Evolutionary conservation across 1,140 invertebrate species (phyloP).

Genomic region (Apis dorsata): DNA sequence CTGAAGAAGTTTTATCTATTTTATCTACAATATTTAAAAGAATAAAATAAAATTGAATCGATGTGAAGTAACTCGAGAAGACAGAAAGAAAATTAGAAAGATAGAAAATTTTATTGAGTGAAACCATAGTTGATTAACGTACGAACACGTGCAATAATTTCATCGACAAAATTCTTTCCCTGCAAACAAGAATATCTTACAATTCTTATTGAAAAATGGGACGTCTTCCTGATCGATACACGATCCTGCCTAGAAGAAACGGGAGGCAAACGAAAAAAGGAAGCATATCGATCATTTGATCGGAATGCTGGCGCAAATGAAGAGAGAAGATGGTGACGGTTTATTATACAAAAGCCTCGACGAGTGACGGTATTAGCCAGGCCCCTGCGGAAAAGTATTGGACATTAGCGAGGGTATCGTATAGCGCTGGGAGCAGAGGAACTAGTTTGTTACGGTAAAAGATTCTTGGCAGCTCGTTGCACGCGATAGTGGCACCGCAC

Average conservation of each 20-base stretch:
- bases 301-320: slow-evolving; percentile 27
- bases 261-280: neutral
- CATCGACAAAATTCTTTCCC: too few species aligned
- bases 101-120: too few species aligned
- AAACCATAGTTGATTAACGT: too few species aligned
- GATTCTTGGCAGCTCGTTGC: slow-evolving; percentile 55
- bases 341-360: slow-evolving; percentile 46
- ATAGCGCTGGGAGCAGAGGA: slow-evolving; percentile 46
- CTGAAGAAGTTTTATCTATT: too few species aligned
- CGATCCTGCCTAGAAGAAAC: neutral
- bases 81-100: too few species aligned
- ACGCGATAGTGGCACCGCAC: slow-evolving; percentile 38
- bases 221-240: neutral
- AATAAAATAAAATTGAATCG: too few species aligned
- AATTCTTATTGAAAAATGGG: neutral
- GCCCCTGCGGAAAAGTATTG: slow-evolving; percentile 43
- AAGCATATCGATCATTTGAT: neutral
- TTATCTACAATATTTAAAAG: too few species aligned
- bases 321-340: neutral
- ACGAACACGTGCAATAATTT: neutral
- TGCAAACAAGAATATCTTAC: neutral
- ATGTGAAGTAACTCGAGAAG: too few species aligned
- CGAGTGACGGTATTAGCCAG: slow-evolving; percentile 38
- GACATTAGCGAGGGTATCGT: slow-evolving; percentile 54
- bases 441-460: slow-evolving; percentile 61